phyloP scores from a whole-genome alignment of 2,797 vertebrate species.

The Tinamus major region DNA sequence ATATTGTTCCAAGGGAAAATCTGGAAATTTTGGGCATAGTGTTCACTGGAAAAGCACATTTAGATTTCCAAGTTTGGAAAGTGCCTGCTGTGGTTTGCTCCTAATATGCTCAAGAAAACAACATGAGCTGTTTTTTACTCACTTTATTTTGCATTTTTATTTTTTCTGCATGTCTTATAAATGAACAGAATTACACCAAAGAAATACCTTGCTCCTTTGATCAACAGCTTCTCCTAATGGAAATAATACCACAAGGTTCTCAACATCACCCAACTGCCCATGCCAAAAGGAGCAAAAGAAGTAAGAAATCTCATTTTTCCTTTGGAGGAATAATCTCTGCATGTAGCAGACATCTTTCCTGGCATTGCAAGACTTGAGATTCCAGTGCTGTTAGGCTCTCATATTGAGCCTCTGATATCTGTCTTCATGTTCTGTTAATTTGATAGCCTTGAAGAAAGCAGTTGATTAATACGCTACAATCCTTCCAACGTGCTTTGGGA shows the following conservation, averaged over 20 bases:
- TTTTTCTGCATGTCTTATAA: background rate
- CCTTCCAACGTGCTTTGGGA: background rate
- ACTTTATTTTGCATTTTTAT: no score
- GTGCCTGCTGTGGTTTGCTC: background rate
- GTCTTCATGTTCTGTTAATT: background rate
- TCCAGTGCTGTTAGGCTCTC: background rate
- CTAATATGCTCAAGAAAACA: accelerated
- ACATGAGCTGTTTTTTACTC: no score
- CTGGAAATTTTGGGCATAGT: background rate
- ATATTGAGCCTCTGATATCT: background rate
- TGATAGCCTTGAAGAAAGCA: background rate
- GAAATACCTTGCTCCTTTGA: background rate
- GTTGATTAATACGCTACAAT: background rate
- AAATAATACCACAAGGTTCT: background rate
- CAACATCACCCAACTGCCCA: background rate
- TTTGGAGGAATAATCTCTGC: background rate
- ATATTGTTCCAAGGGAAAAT: background rate
- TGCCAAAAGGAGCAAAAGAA: background rate
- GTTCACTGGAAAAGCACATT: background rate
- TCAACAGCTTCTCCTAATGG: background rate
- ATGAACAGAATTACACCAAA: background rate
- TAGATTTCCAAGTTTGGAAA: background rate
- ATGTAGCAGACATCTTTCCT: background rate
- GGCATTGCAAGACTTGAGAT: background rate
- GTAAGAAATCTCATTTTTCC: background rate